These are phyloP conservation scores for Caenorhabditis drosophilae DNA, from an alignment of 2,888 invertebrate genomes.

Conservation along the genomic window DNA sequence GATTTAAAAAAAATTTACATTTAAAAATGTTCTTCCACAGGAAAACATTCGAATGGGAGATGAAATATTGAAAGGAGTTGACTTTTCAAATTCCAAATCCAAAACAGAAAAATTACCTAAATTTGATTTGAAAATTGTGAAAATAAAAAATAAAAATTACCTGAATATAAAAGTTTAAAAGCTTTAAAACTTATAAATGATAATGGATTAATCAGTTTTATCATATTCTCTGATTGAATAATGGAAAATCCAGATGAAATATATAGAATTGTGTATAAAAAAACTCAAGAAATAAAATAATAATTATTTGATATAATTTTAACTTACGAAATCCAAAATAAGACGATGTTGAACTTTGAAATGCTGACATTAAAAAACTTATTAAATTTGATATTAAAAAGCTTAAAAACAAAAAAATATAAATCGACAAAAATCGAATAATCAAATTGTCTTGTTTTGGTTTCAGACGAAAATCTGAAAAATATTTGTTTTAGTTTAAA, in stretches of 20 bases:
- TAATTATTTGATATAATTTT: neutral
- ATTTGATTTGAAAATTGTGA: too few species aligned
- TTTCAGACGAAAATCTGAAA: constrained; percentile 29
- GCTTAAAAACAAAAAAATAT: too few species aligned
- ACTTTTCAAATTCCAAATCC: neutral
- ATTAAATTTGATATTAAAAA: too few species aligned
- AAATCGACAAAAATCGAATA: neutral
- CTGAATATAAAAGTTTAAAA: constrained; percentile 16
- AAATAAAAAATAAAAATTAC: constrained; percentile 2
- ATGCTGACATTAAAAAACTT: too few species aligned
- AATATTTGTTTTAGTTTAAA: neutral
- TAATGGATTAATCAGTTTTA: constrained; percentile 16
- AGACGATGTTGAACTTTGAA: neutral
- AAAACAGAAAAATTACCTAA: neutral
- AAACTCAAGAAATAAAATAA: neutral
- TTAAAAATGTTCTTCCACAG: constrained; percentile 22
- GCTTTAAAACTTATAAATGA: constrained; percentile 4
- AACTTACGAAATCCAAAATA: constrained; percentile 16
- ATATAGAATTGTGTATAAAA: neutral
- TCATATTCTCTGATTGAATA: neutral
- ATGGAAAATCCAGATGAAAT: neutral
- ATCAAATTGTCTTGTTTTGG: constrained; percentile 5
- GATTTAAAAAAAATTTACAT: constrained; percentile 7
- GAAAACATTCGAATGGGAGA: constrained; percentile 16
- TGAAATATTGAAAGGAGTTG: constrained; percentile 3